Percentiles rank a stretch among this genome's conserved stretches.
These are phyloP conservation scores for Spodoptera picta DNA, from an alignment of 2,888 invertebrate genomes.

Conservation along the genomic window DNA sequence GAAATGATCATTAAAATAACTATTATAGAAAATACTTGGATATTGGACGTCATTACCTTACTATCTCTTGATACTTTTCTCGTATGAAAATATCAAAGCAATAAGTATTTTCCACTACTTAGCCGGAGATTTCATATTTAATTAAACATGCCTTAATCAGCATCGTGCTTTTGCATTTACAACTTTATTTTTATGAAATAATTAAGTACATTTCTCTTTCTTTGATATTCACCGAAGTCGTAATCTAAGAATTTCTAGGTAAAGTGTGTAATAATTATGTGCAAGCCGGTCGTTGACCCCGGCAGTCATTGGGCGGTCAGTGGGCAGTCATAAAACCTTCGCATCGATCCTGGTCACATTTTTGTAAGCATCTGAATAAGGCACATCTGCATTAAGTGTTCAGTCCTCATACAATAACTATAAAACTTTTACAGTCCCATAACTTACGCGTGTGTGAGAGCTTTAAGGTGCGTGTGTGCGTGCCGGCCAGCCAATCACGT, in stretches of 20 bases:
- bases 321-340: slow-evolving; percentile 43
- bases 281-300: slow-evolving; percentile 38
- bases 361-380: slow-evolving; percentile 53
- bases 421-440: slow-evolving; percentile 79
- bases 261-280: background rate
- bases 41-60: background rate
- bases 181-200: slow-evolving; percentile 23
- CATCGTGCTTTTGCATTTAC: slow-evolving; percentile 11
- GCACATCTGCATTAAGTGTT: slow-evolving; percentile 57
- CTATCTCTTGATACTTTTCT: background rate
- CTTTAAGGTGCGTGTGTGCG: slow-evolving; percentile 50
- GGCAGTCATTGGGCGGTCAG: slow-evolving; percentile 18
- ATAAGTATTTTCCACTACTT: slow-evolving; percentile 1
- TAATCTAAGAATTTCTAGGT: slow-evolving; percentile 25
- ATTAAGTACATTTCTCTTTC: slow-evolving; percentile 24
- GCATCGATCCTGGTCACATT: slow-evolving; percentile 54
- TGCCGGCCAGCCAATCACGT: slow-evolving; percentile 71
- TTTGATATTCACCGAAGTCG: slow-evolving; percentile 33
- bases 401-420: slow-evolving; percentile 58
- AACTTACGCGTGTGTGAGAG: slow-evolving; percentile 64
- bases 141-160: slow-evolving; percentile 19
- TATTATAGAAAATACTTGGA: no score
- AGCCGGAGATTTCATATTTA: slow-evolving; percentile 15
- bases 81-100: no score
- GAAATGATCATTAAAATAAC: no score